Conservation (phyloP, 2,113 vertebrate genomes). For the Corydoras sp. region DNA sequence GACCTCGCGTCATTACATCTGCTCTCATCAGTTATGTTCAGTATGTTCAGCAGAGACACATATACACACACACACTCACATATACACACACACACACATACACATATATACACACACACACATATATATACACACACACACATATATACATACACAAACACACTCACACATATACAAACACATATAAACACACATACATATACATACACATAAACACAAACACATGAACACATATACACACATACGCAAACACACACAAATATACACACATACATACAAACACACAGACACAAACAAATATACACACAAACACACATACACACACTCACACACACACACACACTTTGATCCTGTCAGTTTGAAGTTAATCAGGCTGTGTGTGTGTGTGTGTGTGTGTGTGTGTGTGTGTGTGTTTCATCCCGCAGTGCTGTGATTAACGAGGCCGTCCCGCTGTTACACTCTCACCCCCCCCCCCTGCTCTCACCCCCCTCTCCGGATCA, state of each 20-base stretch:
- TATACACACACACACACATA: conserved; percentile 19
- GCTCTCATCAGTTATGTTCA: too few species aligned
- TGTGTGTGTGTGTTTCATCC: conserved; percentile 36
- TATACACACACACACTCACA: not conserved
- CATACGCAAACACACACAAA: too few species aligned
- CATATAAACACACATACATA: too few species aligned
- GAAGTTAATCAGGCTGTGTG: conserved; percentile 22
- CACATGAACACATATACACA: too few species aligned
- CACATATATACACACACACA: conserved; percentile 1
- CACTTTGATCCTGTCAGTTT: not conserved
- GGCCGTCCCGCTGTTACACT: conserved; percentile 31
- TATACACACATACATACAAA: too few species aligned
- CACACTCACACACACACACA: conserved; percentile 18
- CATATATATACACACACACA: too few species aligned
- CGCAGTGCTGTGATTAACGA: conserved; percentile 58
- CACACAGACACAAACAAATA: too few species aligned
- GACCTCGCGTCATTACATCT: too few species aligned
- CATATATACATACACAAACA: too few species aligned
- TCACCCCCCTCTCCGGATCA: conserved; percentile 39
- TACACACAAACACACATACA: not conserved
- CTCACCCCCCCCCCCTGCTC: conserved; percentile 2
- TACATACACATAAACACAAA: too few species aligned
- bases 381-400: not conserved
- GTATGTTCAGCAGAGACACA: not conserved
- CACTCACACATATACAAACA: too few species aligned